These are phyloP conservation scores for Eriosoma lanigerum DNA, from an alignment of 1,140 invertebrate genomes.

Conservation along the genomic window DNA sequence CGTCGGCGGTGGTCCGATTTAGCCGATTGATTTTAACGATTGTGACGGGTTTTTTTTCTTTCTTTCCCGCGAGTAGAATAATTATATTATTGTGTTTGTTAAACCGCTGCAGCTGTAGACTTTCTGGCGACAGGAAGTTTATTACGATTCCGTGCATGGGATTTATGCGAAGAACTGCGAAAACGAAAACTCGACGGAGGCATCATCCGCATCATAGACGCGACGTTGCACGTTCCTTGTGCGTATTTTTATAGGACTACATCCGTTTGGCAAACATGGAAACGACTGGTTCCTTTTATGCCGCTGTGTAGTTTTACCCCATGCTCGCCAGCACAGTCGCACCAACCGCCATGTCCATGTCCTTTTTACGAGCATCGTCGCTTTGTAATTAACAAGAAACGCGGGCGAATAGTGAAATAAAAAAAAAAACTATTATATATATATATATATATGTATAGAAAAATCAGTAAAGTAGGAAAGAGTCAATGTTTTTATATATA, in stretches of 20 bases:
- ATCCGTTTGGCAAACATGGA: constrained; percentile 46
- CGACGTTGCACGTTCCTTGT: constrained; percentile 34
- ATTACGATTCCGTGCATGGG: neutral
- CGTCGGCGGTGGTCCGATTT: too few relatives aligned
- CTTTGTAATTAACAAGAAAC: constrained; percentile 43
- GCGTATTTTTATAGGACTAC: constrained; percentile 13
- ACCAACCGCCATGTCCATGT: neutral
- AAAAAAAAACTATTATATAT: neutral
- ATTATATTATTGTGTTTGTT: too few relatives aligned
- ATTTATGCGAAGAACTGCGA: neutral
- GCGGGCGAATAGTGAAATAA: constrained; percentile 9
- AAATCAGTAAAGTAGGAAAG: neutral
- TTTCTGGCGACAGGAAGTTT: neutral
- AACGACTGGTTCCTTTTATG: constrained; percentile 48
- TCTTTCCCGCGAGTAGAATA: too few relatives aligned
- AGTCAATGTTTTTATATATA: too few relatives aligned
- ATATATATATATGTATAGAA: neutral
- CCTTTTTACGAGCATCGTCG: constrained; percentile 3
- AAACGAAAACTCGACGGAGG: constrained; percentile 22
- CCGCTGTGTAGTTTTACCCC: neutral
- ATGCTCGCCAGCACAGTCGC: neutral
- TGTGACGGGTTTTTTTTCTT: too few relatives aligned
- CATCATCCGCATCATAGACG: neutral
- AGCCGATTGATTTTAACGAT: too few relatives aligned
- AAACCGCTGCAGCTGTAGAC: neutral